These are phyloP conservation scores for Scleropages formosus DNA, from an alignment of 2,797 vertebrate genomes.

Conservation along the genomic window DNA sequence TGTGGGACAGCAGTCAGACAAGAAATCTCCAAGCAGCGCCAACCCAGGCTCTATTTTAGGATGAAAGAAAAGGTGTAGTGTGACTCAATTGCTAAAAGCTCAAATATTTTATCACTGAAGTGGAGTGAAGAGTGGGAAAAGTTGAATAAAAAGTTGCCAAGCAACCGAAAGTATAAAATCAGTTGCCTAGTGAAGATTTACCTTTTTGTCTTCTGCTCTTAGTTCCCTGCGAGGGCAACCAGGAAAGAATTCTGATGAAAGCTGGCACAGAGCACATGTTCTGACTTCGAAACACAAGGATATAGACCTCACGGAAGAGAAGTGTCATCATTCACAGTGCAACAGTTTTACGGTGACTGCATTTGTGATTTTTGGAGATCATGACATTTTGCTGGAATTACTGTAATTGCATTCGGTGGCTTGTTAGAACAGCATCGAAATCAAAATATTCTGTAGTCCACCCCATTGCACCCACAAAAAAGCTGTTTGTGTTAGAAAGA, in stretches of 20 bases:
- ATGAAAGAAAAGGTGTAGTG: not conserved
- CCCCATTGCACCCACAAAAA: no score
- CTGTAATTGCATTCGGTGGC: no score
- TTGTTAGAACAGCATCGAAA: no score
- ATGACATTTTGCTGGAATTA: no score
- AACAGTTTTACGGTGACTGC: no score
- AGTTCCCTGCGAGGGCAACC: conserved; percentile 28
- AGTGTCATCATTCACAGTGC: conserved; percentile 38
- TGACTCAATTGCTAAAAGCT: conserved; percentile 3
- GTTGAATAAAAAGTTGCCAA: not conserved
- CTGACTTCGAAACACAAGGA: conserved; percentile 39
- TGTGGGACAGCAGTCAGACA: not conserved
- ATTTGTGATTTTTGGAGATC: no score
- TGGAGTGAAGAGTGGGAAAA: not conserved
- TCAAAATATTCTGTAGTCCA: no score
- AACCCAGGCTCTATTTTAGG: not conserved
- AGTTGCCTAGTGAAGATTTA: conserved; percentile 18
- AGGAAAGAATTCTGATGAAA: conserved; percentile 16
- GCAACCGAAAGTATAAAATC: conserved; percentile 10
- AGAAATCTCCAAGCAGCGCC: not conserved
- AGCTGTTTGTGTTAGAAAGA: no score
- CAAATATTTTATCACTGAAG: conserved; percentile 12
- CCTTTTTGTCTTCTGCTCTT: conserved; percentile 14
- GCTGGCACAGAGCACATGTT: conserved; percentile 25
- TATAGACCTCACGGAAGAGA: conserved; percentile 37